Evolutionary conservation across 2,113 vertebrate species (phyloP).

Genomic region (Austrofundulus limnaeus): DNA sequence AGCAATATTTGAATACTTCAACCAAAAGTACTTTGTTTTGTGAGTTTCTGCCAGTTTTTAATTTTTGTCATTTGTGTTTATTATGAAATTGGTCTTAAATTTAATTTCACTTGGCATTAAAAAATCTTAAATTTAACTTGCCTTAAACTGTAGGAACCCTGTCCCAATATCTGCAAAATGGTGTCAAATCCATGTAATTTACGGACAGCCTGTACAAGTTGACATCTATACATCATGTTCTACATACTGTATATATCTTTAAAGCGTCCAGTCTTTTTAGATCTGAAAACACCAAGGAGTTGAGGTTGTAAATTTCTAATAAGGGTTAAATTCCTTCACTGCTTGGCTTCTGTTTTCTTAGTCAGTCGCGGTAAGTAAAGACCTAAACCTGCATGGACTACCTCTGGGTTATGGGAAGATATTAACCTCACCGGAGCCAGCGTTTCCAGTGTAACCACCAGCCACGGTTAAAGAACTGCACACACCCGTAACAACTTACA

Average conservation of each 20-base stretch:
- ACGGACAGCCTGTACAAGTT: too few species aligned
- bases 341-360: conserved; percentile 66
- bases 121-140: too few species aligned
- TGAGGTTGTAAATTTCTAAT: conserved; percentile 7
- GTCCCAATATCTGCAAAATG: too few species aligned
- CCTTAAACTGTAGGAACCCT: too few species aligned
- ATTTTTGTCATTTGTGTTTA: too few species aligned
- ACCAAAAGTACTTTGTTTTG: too few species aligned
- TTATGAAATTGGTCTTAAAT: too few species aligned
- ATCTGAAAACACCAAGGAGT: conserved; percentile 40
- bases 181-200: too few species aligned
- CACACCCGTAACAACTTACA: conserved; percentile 50
- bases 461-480: background rate
- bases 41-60: too few species aligned
- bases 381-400: conserved; percentile 72
- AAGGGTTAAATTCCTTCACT: conserved; percentile 46
- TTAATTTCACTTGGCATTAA: too few species aligned
- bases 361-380: conserved; percentile 68
- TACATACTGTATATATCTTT: background rate
- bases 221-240: too few species aligned
- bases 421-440: conserved; percentile 65
- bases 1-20: too few species aligned
- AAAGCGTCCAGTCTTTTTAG: conserved; percentile 3
- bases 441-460: conserved; percentile 31
- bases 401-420: conserved; percentile 11